Conservation (phyloP, 2,888 invertebrate species). For the Antheraea yamamai region DNA sequence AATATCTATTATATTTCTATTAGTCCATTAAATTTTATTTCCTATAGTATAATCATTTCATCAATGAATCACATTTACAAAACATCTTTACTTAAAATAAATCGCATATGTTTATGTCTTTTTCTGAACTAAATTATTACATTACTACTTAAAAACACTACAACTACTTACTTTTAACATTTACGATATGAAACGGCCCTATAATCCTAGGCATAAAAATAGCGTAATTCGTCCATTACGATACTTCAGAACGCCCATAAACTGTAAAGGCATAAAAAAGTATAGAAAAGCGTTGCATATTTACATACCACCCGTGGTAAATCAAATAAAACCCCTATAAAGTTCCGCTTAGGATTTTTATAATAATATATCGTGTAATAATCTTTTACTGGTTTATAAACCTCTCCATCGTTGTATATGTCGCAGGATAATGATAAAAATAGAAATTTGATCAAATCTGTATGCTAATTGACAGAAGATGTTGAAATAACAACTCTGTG, state of each 20-base stretch:
- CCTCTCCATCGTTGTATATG: background rate
- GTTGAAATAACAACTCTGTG: too few relatives aligned
- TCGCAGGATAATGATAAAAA: too few relatives aligned
- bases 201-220: constrained; percentile 26
- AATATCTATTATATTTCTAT: too few relatives aligned
- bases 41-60: too few relatives aligned
- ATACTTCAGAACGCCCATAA: constrained; percentile 7
- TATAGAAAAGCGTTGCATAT: background rate
- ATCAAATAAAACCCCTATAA: constrained; percentile 10
- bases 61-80: too few relatives aligned
- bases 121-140: constrained; percentile 22
- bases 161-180: constrained; percentile 19
- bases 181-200: constrained; percentile 12
- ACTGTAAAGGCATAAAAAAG: background rate
- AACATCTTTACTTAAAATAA: too few relatives aligned
- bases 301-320: constrained; percentile 9
- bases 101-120: background rate
- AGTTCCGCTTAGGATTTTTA: background rate
- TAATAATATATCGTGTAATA: background rate
- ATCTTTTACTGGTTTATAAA: background rate
- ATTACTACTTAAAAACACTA: background rate
- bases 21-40: too few relatives aligned
- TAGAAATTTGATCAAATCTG: too few relatives aligned
- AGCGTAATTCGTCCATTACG: background rate
- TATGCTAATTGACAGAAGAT: too few relatives aligned